Evolutionary conservation across 2,113 vertebrate species (phyloP).

Genomic region (Pelusios castaneus): DNA sequence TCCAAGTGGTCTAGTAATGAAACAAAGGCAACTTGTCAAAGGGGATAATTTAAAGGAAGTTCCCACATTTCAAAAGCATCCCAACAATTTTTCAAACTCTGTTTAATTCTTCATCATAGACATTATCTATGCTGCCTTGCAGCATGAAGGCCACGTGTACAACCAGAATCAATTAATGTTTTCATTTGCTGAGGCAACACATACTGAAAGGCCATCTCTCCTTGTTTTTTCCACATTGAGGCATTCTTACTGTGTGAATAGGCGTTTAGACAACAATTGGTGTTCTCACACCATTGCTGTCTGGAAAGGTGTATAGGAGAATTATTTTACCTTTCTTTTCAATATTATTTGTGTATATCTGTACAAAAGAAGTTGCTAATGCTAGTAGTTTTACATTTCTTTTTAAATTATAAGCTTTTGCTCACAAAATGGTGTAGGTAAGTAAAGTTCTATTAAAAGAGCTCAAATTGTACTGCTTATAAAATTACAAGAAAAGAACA

Average conservation of each 20-base stretch:
- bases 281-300: not conserved
- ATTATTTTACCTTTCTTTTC: not conserved
- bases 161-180: slow-evolving; percentile 10
- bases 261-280: not conserved
- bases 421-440: not conserved
- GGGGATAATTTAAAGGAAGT: not conserved
- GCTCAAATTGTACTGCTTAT: not conserved
- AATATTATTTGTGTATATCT: not conserved
- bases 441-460: not conserved
- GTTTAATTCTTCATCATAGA: slow-evolving; percentile 40
- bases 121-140: not conserved
- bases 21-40: slow-evolving; percentile 15
- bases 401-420: not conserved
- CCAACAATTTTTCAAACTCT: slow-evolving; percentile 24
- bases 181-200: not conserved
- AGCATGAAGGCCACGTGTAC: not conserved
- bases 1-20: not conserved
- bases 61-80: not conserved
- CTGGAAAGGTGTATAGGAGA: not conserved
- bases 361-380: not conserved
- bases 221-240: not conserved
- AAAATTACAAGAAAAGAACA: not conserved
- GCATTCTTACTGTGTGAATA: not conserved
- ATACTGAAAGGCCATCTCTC: not conserved
- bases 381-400: not conserved